Conservation (phyloP, 2,888 invertebrate species). For the Torymus texanus region DNA sequence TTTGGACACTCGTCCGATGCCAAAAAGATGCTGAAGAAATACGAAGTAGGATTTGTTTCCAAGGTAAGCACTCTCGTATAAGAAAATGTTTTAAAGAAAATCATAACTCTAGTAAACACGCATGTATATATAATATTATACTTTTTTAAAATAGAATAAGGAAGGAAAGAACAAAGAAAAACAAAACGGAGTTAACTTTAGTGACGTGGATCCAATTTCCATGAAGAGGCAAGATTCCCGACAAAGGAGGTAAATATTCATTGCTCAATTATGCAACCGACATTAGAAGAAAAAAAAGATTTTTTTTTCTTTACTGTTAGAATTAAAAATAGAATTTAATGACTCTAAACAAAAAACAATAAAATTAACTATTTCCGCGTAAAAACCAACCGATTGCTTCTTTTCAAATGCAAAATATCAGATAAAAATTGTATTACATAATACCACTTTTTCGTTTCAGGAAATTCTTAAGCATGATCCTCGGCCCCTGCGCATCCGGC, state of each 20-base stretch:
- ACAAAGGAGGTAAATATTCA: slow-evolving; percentile 38
- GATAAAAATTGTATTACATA: too few relatives aligned
- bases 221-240: slow-evolving; percentile 8
- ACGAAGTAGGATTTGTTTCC: slow-evolving; percentile 81
- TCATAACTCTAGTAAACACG: not conserved
- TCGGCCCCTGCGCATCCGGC: slow-evolving; percentile 43
- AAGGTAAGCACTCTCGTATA: slow-evolving; percentile 74
- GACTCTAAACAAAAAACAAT: too few relatives aligned
- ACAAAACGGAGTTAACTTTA: not conserved
- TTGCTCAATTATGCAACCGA: too few relatives aligned
- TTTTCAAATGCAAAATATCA: too few relatives aligned
- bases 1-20: slow-evolving; percentile 84
- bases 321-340: too few relatives aligned
- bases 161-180: not conserved
- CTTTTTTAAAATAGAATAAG: not conserved
- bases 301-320: too few relatives aligned
- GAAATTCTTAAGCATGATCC: slow-evolving; percentile 42
- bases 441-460: slow-evolving; percentile 26
- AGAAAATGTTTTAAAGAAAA: too few relatives aligned
- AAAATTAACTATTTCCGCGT: too few relatives aligned
- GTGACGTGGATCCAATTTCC: not conserved
- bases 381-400: too few relatives aligned
- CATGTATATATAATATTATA: not conserved
- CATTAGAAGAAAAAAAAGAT: too few relatives aligned
- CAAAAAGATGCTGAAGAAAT: slow-evolving; percentile 77